These are phyloP conservation scores for Cheilosia scutellata DNA, from an alignment of 2,888 invertebrate species.

Conservation along the genomic window DNA sequence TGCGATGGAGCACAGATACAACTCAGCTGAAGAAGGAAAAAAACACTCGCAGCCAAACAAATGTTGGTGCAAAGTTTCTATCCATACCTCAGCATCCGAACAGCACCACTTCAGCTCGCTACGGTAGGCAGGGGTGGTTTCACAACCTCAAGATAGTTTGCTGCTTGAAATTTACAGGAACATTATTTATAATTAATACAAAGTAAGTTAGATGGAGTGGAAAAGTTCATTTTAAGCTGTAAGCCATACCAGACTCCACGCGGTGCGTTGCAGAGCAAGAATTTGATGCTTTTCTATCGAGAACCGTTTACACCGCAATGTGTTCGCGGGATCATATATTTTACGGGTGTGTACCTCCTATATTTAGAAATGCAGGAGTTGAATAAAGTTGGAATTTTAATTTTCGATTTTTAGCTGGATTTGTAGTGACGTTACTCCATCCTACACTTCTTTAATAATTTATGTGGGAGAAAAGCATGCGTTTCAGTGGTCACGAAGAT, in stretches of 20 bases:
- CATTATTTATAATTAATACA: slow-evolving; percentile 67
- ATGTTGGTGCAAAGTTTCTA: slow-evolving; percentile 44
- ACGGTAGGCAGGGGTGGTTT: neutral
- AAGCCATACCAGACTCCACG: slow-evolving; percentile 31
- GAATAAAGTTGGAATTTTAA: slow-evolving; percentile 32
- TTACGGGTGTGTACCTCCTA: neutral
- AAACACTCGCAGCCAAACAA: slow-evolving; percentile 48
- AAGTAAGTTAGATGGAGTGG: slow-evolving; percentile 65
- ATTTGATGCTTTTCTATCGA: slow-evolving; percentile 1
- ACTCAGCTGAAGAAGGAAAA: slow-evolving; percentile 12
- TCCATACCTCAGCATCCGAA: slow-evolving; percentile 26
- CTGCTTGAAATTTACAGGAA: slow-evolving; percentile 36
- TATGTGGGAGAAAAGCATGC: neutral
- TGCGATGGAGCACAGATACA: neutral
- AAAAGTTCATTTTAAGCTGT: slow-evolving; percentile 63
- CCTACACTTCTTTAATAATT: slow-evolving; percentile 11
- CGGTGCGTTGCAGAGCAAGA: neutral
- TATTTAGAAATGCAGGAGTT: neutral
- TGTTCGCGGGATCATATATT: slow-evolving; percentile 19
- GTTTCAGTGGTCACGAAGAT: neutral
- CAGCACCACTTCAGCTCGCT: neutral
- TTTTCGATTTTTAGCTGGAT: slow-evolving; percentile 40
- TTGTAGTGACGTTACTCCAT: slow-evolving; percentile 8
- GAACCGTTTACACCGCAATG: slow-evolving; percentile 41
- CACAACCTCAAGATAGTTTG: slow-evolving; percentile 45